These are phyloP conservation scores for Amblyteles armatorius DNA, from an alignment of 2,888 invertebrate species.

Conservation along the genomic window DNA sequence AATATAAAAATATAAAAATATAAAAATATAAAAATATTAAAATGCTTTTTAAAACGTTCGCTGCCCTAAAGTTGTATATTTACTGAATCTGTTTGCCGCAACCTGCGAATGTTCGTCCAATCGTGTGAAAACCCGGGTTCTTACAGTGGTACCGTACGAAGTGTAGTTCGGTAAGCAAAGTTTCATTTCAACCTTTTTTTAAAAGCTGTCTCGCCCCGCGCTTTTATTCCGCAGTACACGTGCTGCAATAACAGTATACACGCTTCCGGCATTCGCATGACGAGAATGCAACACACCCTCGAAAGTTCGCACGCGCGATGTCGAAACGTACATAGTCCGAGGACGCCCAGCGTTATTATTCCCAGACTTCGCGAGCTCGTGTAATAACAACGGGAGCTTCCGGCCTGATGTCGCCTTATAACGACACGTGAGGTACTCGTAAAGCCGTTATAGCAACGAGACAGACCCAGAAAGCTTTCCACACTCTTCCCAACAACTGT, in stretches of 20 bases:
- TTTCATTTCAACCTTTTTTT: neutral
- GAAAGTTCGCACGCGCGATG: constrained; percentile 13
- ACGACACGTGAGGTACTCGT: constrained; percentile 32
- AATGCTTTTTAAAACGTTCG: no score
- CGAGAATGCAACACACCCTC: constrained; percentile 36
- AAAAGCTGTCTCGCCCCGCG: neutral
- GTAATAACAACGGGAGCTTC: constrained; percentile 17
- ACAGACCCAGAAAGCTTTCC: constrained; percentile 4
- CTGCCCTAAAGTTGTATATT: neutral
- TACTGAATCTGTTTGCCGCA: neutral
- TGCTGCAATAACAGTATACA: constrained; percentile 27
- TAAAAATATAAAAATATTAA: no score
- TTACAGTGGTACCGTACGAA: neutral
- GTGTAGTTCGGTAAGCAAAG: neutral
- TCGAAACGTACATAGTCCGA: constrained; percentile 18
- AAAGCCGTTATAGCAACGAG: neutral
- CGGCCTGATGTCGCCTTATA: constrained; percentile 31
- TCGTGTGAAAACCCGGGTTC: neutral
- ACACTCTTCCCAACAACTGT: neutral
- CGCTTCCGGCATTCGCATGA: constrained; percentile 59
- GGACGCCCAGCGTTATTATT: constrained; percentile 33
- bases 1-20: no score
- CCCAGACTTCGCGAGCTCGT: constrained; percentile 28
- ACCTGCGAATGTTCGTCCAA: neutral
- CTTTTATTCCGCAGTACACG: constrained; percentile 13